A percentile compares a stretch with the other conserved stretches of the same genome.
Evolutionary conservation across 2,888 invertebrate species (phyloP).

Genomic region (Allolobophora icterica): DNA sequence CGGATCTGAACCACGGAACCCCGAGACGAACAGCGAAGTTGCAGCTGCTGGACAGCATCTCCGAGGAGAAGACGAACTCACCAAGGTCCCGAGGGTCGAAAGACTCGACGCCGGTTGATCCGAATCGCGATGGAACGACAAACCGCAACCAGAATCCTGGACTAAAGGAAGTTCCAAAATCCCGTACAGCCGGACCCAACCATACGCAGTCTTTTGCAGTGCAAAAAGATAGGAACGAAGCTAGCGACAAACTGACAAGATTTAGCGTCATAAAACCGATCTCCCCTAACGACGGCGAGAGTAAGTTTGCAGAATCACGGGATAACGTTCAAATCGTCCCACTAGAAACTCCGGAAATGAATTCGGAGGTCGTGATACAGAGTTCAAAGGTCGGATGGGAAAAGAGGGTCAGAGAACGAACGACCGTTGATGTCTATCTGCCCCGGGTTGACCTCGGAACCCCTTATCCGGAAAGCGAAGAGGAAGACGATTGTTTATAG

Average conservation of each 20-base stretch:
- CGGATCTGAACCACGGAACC: neutral
- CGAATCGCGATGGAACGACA: too few relatives aligned
- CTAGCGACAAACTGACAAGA: neutral
- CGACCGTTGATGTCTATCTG: conserved; percentile 4
- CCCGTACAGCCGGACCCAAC: neutral
- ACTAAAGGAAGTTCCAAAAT: neutral
- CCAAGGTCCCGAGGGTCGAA: neutral
- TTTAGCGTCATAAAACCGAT: conserved; percentile 4
- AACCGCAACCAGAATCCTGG: neutral
- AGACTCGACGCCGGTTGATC: neutral
- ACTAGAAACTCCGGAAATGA: neutral
- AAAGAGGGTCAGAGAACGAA: neutral
- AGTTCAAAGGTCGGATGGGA: neutral
- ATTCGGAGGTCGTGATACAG: neutral
- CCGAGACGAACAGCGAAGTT: neutral
- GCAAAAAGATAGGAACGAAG: neutral
- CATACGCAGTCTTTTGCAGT: neutral
- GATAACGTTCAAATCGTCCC: neutral
- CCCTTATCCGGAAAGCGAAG: neutral
- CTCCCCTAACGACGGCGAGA: neutral
- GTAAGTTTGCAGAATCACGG: neutral
- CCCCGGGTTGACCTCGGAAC: neutral
- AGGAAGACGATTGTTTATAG: neutral
- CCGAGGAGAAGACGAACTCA: neutral
- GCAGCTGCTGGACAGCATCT: neutral